phyloP scores from a whole-genome alignment of 2,888 invertebrate species.

The Argyresthia goedartella region DNA sequence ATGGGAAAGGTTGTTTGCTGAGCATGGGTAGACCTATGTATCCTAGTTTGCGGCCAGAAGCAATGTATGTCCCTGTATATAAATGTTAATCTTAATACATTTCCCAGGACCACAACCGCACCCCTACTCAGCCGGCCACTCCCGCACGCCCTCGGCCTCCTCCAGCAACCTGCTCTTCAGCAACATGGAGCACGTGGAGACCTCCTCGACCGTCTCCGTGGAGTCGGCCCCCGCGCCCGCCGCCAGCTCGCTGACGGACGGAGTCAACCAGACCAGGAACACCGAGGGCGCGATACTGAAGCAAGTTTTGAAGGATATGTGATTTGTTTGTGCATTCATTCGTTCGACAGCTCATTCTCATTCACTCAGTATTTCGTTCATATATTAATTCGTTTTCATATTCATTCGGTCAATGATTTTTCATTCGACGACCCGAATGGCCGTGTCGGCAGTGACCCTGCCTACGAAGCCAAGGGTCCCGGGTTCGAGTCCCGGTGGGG shows the following conservation, averaged over 20 bases:
- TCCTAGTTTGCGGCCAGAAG: no score
- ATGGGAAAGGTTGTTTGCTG: no score
- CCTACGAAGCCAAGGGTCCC: no score
- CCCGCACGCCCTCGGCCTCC: constrained; percentile 45
- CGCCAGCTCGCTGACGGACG: constrained; percentile 33
- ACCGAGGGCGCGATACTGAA: constrained; percentile 61
- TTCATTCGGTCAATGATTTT: no score
- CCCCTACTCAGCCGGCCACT: constrained; percentile 30
- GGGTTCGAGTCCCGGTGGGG: no score
- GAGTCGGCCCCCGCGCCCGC: constrained; percentile 10
- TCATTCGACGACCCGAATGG: no score
- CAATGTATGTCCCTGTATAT: not conserved
- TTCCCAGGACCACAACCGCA: constrained; percentile 33
- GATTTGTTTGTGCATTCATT: constrained; percentile 15
- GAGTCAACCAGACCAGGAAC: constrained; percentile 55
- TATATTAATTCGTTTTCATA: no score
- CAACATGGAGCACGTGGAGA: constrained; percentile 41
- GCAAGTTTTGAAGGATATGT: constrained; percentile 54
- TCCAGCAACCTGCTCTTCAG: constrained; percentile 55
- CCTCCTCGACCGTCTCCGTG: constrained; percentile 28
- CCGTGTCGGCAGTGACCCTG: no score
- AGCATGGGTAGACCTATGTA: no score
- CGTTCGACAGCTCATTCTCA: no score
- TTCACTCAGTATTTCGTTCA: no score
- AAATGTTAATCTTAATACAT: not conserved